phyloP scores from a whole-genome alignment of 2,888 invertebrate genomes.

The Eupsilia transversa region DNA sequence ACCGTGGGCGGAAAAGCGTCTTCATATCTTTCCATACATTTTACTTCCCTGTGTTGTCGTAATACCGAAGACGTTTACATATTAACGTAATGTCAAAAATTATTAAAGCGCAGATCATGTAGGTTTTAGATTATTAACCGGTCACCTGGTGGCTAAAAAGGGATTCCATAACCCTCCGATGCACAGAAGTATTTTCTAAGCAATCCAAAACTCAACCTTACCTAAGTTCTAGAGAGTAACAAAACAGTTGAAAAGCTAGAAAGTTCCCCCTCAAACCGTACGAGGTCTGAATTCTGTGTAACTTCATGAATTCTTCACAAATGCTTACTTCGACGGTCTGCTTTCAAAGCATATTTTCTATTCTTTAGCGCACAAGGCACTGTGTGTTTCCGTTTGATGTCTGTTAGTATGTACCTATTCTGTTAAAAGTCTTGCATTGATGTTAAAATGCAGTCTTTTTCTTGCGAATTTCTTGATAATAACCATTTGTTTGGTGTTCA shows the following conservation, averaged over 20 bases:
- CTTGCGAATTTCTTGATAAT: neutral
- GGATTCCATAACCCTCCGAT: neutral
- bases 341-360: constrained; percentile 58
- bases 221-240: constrained; percentile 14
- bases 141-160: neutral
- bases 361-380: constrained; percentile 28
- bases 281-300: constrained; percentile 35
- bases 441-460: neutral
- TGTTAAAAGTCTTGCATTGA: neutral
- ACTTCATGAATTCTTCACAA: constrained; percentile 55
- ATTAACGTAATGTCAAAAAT: too few species aligned
- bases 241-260: constrained; percentile 36
- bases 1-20: too few species aligned
- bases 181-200: constrained; percentile 21
- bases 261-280: constrained; percentile 22
- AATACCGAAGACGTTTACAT: too few species aligned
- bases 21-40: too few species aligned
- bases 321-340: constrained; percentile 13
- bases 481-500: neutral
- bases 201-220: constrained; percentile 6
- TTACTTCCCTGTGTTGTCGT: too few species aligned
- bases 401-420: neutral
- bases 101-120: too few species aligned
- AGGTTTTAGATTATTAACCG: neutral
- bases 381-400: constrained; percentile 12